Evolutionary conservation across 2,113 vertebrate genomes (phyloP).

Genomic region (Cyphomyrus discorhynchus): DNA sequence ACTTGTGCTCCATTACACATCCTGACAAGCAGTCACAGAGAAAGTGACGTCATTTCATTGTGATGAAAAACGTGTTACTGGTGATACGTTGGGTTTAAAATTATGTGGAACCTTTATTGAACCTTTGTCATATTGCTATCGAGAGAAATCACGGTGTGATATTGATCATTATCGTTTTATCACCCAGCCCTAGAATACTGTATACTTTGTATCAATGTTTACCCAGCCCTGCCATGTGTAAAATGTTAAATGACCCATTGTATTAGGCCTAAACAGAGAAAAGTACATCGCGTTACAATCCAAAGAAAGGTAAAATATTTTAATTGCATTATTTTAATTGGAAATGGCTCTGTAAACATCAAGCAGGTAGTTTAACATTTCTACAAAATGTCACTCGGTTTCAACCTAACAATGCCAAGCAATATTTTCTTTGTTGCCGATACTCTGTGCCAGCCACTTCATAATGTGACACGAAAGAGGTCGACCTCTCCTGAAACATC

Average conservation of each 20-base stretch:
- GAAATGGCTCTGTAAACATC: slow-evolving; percentile 20
- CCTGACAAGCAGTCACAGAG: not conserved
- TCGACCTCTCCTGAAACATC: not conserved
- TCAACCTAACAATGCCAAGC: not conserved
- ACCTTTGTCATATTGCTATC: not conserved
- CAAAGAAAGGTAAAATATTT: not conserved
- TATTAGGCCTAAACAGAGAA: not conserved
- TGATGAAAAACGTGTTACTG: not conserved
- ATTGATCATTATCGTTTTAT: not conserved
- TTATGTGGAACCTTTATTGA: not conserved
- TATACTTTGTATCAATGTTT: not conserved
- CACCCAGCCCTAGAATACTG: not conserved
- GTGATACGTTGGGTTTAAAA: not conserved
- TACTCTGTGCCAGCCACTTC: not conserved
- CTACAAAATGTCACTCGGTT: slow-evolving; percentile 6
- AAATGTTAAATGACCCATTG: not conserved
- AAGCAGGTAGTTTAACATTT: slow-evolving; percentile 7
- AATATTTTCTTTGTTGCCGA: slow-evolving; percentile 7
- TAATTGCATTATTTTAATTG: slow-evolving; percentile 7
- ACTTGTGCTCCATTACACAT: not conserved
- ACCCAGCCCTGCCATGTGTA: not conserved
- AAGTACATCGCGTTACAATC: not conserved
- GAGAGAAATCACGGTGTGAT: not conserved
- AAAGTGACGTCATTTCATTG: not conserved
- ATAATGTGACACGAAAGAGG: not conserved